Evolutionary conservation across 2,113 vertebrate genomes (phyloP).

Genomic region (Potamarius usumacintae): DNA sequence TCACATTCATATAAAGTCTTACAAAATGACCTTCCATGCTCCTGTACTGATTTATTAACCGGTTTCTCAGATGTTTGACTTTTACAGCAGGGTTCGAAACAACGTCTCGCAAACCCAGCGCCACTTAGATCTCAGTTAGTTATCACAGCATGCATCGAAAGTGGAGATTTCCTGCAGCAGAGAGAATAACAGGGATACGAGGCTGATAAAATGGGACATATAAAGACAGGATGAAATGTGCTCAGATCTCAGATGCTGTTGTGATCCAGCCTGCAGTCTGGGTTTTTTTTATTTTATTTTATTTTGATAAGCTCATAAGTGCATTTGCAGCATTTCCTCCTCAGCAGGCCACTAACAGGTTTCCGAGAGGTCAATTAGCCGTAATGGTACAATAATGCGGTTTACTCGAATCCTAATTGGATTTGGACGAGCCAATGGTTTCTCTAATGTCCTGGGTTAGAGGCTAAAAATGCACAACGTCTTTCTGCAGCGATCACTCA

Average conservation of each 20-base stretch:
- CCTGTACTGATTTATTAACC: constrained; percentile 44
- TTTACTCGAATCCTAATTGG: constrained; percentile 70
- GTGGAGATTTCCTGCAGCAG: constrained; percentile 14
- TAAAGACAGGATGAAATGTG: constrained; percentile 2
- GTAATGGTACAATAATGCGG: constrained; percentile 74
- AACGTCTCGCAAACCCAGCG: not conserved
- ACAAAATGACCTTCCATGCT: constrained; percentile 57
- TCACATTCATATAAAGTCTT: not conserved
- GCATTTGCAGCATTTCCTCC: constrained; percentile 68
- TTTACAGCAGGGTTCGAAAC: not conserved
- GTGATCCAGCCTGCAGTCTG: constrained; percentile 55
- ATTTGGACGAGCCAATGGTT: constrained; percentile 67
- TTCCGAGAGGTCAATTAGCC: constrained; percentile 75
- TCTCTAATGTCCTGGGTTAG: constrained; percentile 65
- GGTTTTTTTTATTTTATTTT: not conserved
- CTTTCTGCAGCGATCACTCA: constrained; percentile 60
- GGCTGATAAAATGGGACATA: not conserved
- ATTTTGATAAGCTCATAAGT: constrained; percentile 64
- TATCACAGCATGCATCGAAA: not conserved
- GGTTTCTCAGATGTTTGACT: constrained; percentile 29
- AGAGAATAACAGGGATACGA: not conserved
- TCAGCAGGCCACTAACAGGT: constrained; percentile 74
- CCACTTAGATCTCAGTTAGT: not conserved
- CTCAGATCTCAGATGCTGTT: constrained; percentile 14
- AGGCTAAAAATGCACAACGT: constrained; percentile 66